Base-by-base conservation (phyloP, 2,113 vertebrate species). In the Tenebrosternarchus preto region DNA sequence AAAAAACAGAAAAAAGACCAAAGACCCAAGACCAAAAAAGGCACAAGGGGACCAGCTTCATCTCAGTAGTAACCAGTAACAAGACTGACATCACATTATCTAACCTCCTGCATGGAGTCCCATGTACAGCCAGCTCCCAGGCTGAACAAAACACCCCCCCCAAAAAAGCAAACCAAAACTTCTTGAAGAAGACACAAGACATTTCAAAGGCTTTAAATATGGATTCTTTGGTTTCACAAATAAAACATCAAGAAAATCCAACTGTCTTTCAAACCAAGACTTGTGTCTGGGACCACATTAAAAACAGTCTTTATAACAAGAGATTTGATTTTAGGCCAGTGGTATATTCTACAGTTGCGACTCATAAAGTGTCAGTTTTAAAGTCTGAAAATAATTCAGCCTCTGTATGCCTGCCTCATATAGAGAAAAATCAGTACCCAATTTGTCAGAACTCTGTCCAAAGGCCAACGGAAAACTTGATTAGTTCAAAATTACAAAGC, bases 241-340 rank as follows among this genome's bases (percentile, higher is more conserved):
- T 63, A 12, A 75, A 75, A 71, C 33, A 75, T 9, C 31, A 66
- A 31, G 36, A n/a, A 83, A 46, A 22, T 29, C 4, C 39, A 17
- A 29, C 22, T 57, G 66, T 43, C 24, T 72, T 81, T 63, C 43
- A 60, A 22, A 63, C 76, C 39, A 86, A 88, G 57, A 86, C 85
- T 20, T 78, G 72, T 50, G 85, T 86, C 27, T 87, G 85, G 85
- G 85, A 85, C 24, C 76, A 82, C 60, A 84, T 83, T 80, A 80
- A 82, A 63, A 69, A 72, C 20, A 78, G 77, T 25, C 70, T 84
- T 61, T 61, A 74, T 75, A 16, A 53, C 57, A 73, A 25, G n/a
- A 80, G 68, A 39, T 50, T 17, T 60, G 55, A 39, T 46, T 11
- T 33, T 71, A 12, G 59, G 50, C 31, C 56, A 56, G 4, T 66